These are phyloP conservation scores for Parnassius apollo DNA, from an alignment of 2,888 invertebrate species.

Conservation along the genomic window DNA sequence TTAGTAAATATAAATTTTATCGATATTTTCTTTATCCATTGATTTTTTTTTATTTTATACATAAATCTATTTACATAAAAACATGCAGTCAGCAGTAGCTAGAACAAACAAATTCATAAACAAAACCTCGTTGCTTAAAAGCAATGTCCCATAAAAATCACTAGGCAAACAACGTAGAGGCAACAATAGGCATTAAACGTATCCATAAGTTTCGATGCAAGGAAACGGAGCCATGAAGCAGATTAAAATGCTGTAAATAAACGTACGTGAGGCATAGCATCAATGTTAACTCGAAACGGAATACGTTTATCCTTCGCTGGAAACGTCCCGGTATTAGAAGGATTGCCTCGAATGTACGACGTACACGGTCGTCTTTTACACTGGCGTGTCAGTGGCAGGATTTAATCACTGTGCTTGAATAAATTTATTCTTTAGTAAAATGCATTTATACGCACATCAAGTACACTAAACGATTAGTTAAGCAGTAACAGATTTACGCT, in stretches of 20 bases:
- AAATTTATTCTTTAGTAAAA: constrained; percentile 4
- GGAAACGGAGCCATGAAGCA: constrained; percentile 51
- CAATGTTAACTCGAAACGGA: constrained; percentile 49
- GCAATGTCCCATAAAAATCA: constrained; percentile 24
- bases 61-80: too few species aligned
- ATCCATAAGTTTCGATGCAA: constrained; percentile 38
- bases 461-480: neutral
- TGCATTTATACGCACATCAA: constrained; percentile 6
- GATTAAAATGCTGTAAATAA: constrained; percentile 49
- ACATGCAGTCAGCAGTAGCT: constrained; percentile 14
- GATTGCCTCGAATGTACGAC: constrained; percentile 12
- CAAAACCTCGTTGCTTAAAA: constrained; percentile 17
- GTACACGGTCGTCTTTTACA: constrained; percentile 1
- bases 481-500: neutral
- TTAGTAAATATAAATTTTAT: neutral
- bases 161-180: constrained; percentile 9
- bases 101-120: constrained; percentile 9
- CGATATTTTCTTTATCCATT: too few species aligned
- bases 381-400: neutral
- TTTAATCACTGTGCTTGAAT: constrained; percentile 11
- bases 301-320: constrained; percentile 52
- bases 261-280: constrained; percentile 52
- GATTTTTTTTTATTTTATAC: too few species aligned
- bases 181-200: constrained; percentile 29
- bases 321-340: constrained; percentile 28